Conservation (phyloP, 2,888 invertebrate genomes). For the Callinectes sapidus region DNA sequence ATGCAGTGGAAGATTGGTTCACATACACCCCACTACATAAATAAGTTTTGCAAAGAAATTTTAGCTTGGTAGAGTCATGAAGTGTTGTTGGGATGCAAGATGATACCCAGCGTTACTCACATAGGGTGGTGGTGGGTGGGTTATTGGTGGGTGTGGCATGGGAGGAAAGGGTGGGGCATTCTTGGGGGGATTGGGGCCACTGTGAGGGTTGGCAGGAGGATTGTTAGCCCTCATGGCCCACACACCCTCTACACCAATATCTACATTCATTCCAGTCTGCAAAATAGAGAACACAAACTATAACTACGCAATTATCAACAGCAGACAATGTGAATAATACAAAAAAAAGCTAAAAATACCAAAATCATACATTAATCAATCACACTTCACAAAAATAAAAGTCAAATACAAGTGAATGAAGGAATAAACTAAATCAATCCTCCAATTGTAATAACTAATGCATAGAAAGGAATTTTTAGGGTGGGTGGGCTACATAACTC, state of each 20-base stretch:
- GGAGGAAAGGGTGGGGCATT: neutral
- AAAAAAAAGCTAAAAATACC: neutral
- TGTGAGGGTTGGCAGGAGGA: conserved; percentile 14
- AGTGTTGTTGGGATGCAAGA: neutral
- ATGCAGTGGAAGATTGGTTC: too few species aligned
- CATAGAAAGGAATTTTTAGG: neutral
- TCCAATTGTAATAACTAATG: neutral
- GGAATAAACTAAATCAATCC: neutral
- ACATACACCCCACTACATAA: too few species aligned
- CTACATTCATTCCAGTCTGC: conserved; percentile 50
- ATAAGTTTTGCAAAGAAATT: too few species aligned
- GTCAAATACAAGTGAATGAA: neutral
- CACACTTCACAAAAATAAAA: neutral
- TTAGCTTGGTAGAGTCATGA: neutral
- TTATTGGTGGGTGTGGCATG: conserved; percentile 21
- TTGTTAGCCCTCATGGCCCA: conserved; percentile 44
- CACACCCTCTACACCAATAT: conserved; percentile 48
- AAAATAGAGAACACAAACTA: neutral
- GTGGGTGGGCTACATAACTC: neutral
- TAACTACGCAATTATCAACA: neutral
- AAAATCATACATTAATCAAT: neutral
- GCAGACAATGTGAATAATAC: neutral
- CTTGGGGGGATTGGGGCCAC: neutral
- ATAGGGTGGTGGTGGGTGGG: conserved; percentile 31
- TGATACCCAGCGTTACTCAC: neutral